phyloP scores from a whole-genome alignment of 2,113 vertebrate genomes.

The Microcebus griseorufus region DNA sequence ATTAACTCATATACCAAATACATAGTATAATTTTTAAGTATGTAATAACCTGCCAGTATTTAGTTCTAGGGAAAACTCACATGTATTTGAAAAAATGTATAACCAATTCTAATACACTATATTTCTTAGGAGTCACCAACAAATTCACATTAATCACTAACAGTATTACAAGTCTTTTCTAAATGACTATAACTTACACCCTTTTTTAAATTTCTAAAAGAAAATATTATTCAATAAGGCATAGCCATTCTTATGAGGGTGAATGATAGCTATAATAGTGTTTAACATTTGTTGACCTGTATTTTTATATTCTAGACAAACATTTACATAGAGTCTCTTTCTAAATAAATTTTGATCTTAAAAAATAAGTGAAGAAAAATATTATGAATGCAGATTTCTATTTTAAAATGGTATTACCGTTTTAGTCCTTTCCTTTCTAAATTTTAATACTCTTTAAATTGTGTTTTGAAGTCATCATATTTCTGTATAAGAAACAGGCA shows the following conservation, averaged over 20 bases:
- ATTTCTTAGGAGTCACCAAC: not conserved
- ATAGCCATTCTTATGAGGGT: not conserved
- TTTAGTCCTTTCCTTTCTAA: not conserved
- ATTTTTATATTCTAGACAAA: not conserved
- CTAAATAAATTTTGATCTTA: slow-evolving; percentile 15
- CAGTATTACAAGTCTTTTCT: not conserved
- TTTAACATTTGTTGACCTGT: not conserved
- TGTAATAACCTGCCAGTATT: not conserved
- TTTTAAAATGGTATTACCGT: not conserved
- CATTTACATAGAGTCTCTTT: not conserved
- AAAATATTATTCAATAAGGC: not conserved
- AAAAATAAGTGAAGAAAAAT: not conserved
- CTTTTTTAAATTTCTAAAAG: slow-evolving; percentile 21
- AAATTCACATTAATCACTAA: not conserved
- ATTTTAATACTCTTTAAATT: not conserved
- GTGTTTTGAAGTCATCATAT: not conserved
- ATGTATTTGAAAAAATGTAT: not conserved
- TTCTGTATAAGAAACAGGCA: not conserved
- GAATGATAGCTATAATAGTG: not conserved
- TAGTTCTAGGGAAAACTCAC: not conserved
- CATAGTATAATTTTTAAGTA: not conserved
- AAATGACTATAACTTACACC: not conserved
- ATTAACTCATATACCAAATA: not conserved
- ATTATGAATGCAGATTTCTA: not conserved
- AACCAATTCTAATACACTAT: not conserved